Base-by-base conservation (phyloP, 1,140 invertebrate genomes). In the Nephila pilipes region DNA sequence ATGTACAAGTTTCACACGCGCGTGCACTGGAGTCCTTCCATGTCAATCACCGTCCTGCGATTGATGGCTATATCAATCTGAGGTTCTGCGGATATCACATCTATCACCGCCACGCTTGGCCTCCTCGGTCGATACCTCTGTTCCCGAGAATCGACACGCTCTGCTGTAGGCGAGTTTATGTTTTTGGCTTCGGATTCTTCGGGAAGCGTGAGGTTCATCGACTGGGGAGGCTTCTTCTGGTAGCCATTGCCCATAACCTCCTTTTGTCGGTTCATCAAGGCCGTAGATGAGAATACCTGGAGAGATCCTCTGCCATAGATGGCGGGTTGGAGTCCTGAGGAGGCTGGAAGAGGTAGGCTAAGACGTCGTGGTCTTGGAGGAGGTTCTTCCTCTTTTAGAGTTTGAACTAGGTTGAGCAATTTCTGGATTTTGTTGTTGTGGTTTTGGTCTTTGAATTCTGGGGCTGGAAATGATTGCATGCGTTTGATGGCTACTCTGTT, bases 351-450 rank as follows among this genome's bases (percentile, higher is more conserved):
- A 25, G 92, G 92, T 16, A 93, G 38, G 36, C 92, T 93, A 1
- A 88, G 85, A 6, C 92, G 85, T 16, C 92, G 75, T 14, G 54
- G 69, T 38, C 57, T 55, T 20, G 85, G 75, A 36, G 55, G 25
- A 32, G 90, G 60, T 65, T 88, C 69, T 16, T 83, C 75, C 25
- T 88, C 87, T 32, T 93, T 93, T 32, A 93, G 25, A 20, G 79
- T 69, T 38, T 93, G 87, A 20, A 90, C 93, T 0, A 93, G 60
- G 22, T 20, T 90, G 2, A 93, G 88, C 5, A 93, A 63, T 80
- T 83, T 90, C 29, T 93, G 93, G n/a, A 93, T 93, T 55, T 93
- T 90, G 38, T n/a, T 90, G 57, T 93, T 93, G 63, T 93, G 93
- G n/a, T 93, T 93, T 22, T 60, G 58, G 65, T 93, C 93, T 32